Evolutionary conservation across 2,888 invertebrate genomes (phyloP), one percentile per base, ranked within the genome.

Genomic region (Palloptera scutellata): DNA sequence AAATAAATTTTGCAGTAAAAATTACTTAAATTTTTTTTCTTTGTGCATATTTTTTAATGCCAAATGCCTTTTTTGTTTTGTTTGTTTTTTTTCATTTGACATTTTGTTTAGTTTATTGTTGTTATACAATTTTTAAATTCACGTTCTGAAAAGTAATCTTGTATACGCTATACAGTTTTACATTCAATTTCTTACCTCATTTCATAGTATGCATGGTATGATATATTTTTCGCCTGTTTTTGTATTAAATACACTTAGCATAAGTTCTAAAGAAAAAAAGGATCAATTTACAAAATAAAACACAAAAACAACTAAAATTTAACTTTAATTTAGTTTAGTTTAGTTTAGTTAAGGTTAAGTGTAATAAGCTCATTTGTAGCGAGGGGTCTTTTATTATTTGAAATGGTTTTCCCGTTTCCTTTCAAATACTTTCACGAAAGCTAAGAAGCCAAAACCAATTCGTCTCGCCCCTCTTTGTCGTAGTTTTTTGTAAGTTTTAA

Each of bases 71-170:
- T 43, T 43, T 43, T 20, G n/a, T n/a, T 57, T 12, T 43, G n/a
- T n/a, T n/a, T n/a, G n/a, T n/a, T n/a, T n/a, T n/a, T n/a, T n/a
- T 40, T 9, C 13, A 30, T 53, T 17, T n/a, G n/a, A n/a, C n/a
- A n/a, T n/a, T 6, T 30, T 10, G 0, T 58, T 58, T 30, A 11
- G 19, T 10, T n/a, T 61, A 15, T 69, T 64, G 67, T 70, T 69
- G 67, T 70, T 69, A 69, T 64, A 73, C 69, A 71, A 66, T 68
- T 67, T 71, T 60, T 73, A 70, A 71, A 70, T 73, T 71, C 71
- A 69, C 69, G 68, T 67, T 30, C 6, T 30, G 30, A 30, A 30
- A 30, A 30, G 30, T 30, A 30, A 30, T 4, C 6, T 30, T 30
- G 30, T 30, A 30, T 30, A 30, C 30, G 30, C 30, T 30, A 30